Base-by-base conservation (phyloP, 2,113 vertebrate species). In the Eretmochelys imbricata region DNA sequence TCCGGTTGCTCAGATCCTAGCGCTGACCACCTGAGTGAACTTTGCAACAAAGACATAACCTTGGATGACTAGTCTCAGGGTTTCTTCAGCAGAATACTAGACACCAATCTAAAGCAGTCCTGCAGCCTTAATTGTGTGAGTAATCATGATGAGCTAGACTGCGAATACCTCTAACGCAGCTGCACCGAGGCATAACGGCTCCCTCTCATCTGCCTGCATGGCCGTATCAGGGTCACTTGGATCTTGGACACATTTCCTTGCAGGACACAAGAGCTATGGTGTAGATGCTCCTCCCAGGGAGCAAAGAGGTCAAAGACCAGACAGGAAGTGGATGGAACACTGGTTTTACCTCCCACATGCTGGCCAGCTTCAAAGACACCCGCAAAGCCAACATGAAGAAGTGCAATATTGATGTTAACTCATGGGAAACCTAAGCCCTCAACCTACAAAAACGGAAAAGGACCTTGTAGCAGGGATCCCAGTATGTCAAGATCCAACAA, bases 191-290 rank as follows among this genome's bases (percentile, higher is more conserved):
- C 29, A 3, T 8, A 14, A 4, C 4, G 62, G 9, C 31, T 81
- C 49, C 83, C 85, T 16, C 24, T 92, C 14, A 5, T 13, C 22
- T 22, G 11, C 5, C 72, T 11, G 72, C 72, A 46, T 46, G 38
- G 72, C 22, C 0, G 0, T 38, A 12, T 31, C 1, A 92, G 88
- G 86, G 6, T 25, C 72, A 72, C 22, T 57, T 83, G 54, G 42
- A 91, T n/a, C 31, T 87, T 31, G 59, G 35, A 35, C 2, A 27
- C 75, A 12, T 25, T 50, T 38, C 24, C 76, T 78, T 87, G 50
- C 85, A 62, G 35, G 87, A 46, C 35, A 78, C 22, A 9, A 38
- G 22, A 88, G 65, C n/a, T 38, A 38, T n/a, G 35, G 35, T 17
- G 65, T 38, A 72, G 65, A 78, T 29, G 24, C 24, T 78, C 46